These are phyloP conservation scores for Pseudomyrmex flavicornis DNA, from an alignment of 1,140 invertebrate species.

Conservation along the genomic window DNA sequence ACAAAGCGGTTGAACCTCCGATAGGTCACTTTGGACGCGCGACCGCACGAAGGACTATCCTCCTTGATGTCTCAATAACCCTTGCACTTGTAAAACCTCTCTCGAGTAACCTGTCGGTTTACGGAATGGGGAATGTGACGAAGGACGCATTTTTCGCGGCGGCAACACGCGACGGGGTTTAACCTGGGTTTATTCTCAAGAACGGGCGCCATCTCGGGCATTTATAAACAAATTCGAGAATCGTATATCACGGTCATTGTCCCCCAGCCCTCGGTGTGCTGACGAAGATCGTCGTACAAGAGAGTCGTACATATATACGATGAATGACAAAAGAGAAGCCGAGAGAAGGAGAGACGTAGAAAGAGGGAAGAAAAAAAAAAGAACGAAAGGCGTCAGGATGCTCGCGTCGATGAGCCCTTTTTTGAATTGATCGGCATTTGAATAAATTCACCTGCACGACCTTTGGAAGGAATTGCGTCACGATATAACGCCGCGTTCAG, in stretches of 20 bases:
- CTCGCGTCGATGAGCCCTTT: slow-evolving; percentile 70
- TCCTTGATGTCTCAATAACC: slow-evolving; percentile 55
- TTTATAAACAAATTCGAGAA: slow-evolving; percentile 80
- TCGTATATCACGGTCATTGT: slow-evolving; percentile 78
- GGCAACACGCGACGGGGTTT: slow-evolving; percentile 22
- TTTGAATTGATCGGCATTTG: slow-evolving; percentile 75
- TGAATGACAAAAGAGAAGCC: slow-evolving; percentile 66
- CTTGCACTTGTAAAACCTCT: slow-evolving; percentile 49
- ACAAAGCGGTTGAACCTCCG: neutral
- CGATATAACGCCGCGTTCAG: slow-evolving; percentile 33
- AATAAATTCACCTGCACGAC: slow-evolving; percentile 78
- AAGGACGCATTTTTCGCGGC: slow-evolving; percentile 39
- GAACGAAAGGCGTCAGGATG: slow-evolving; percentile 16
- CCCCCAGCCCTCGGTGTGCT: slow-evolving; percentile 56
- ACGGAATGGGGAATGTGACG: slow-evolving; percentile 30
- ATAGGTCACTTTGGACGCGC: neutral
- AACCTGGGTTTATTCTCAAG: slow-evolving; percentile 46
- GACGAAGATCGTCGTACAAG: slow-evolving; percentile 59
- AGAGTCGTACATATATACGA: slow-evolving; percentile 54
- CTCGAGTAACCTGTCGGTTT: slow-evolving; percentile 59
- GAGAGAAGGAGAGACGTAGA: slow-evolving; percentile 41
- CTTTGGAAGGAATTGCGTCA: slow-evolving; percentile 42
- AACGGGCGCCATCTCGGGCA: slow-evolving; percentile 66
- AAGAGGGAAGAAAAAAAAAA: slow-evolving; percentile 30
- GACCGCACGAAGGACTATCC: neutral